phyloP scores from a whole-genome alignment of 2,888 invertebrate genomes.

The Dryobota labecula region DNA sequence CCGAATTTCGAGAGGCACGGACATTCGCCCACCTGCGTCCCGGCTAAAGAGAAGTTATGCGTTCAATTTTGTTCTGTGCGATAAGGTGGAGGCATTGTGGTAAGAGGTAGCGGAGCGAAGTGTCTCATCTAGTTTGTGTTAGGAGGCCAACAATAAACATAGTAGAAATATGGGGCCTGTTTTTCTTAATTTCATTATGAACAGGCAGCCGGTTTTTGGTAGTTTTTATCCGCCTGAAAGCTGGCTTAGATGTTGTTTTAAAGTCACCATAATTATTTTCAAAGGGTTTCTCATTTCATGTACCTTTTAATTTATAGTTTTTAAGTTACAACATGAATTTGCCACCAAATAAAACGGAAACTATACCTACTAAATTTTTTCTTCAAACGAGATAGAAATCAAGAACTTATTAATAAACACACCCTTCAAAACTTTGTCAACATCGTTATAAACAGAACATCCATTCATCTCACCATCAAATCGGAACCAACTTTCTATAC shows the following conservation, averaged over 20 bases:
- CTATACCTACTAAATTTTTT: too few species aligned
- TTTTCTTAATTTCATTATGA: not conserved
- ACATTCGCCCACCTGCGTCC: slow-evolving; percentile 74
- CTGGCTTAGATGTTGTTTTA: not conserved
- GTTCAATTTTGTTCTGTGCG: slow-evolving; percentile 75
- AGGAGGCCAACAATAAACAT: slow-evolving; percentile 26
- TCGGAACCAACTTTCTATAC: not conserved
- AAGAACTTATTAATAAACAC: not conserved
- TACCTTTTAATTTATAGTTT: not conserved
- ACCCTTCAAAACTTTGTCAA: too few species aligned
- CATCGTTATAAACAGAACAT: too few species aligned
- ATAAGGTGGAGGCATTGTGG: slow-evolving; percentile 33
- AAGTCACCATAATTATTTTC: not conserved
- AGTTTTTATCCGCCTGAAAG: not conserved
- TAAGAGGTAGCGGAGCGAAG: slow-evolving; percentile 38
- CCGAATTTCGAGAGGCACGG: slow-evolving; percentile 66
- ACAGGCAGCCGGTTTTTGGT: not conserved
- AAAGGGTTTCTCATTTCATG: not conserved
- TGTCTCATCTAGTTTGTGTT: slow-evolving; percentile 34
- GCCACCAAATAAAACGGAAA: not conserved
- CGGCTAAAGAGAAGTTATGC: slow-evolving; percentile 78
- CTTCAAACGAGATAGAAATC: too few species aligned
- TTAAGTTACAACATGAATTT: not conserved
- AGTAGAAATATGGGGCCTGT: not conserved
- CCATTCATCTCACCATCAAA: not conserved